phyloP scores from a whole-genome alignment of 2,113 vertebrate species.

The Scytalopus superciliaris region DNA sequence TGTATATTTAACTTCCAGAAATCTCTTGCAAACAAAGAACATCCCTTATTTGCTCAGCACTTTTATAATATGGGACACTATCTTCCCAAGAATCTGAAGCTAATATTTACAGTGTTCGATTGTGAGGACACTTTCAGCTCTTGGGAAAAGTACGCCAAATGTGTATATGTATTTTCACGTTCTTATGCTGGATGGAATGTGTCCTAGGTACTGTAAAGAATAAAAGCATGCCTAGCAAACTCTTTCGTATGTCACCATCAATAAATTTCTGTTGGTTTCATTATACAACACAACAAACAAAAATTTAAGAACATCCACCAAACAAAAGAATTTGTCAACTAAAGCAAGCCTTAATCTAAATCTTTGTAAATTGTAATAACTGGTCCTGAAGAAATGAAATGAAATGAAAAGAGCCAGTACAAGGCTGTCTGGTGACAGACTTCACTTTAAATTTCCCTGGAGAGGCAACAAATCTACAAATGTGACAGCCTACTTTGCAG shows the following conservation, averaged over 20 bases:
- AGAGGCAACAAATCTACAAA: neutral
- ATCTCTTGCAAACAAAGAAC: slow-evolving; percentile 33
- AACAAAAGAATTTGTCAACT: neutral
- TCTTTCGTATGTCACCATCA: neutral
- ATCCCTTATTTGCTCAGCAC: slow-evolving; percentile 22
- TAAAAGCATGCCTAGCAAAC: neutral
- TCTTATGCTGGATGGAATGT: neutral
- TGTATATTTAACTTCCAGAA: slow-evolving; percentile 20
- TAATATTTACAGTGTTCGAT: slow-evolving; percentile 46
- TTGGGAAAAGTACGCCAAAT: neutral
- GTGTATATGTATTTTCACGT: neutral
- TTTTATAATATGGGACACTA: slow-evolving; percentile 20
- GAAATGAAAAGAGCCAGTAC: neutral
- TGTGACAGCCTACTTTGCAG: neutral
- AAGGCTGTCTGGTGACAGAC: neutral
- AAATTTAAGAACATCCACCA: neutral
- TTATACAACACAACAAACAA: neutral
- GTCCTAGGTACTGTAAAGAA: neutral
- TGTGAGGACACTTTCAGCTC: slow-evolving; percentile 2
- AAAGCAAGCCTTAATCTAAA: neutral
- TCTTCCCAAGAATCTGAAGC: slow-evolving; percentile 25
- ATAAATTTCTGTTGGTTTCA: neutral
- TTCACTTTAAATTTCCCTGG: neutral
- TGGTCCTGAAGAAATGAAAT: neutral
- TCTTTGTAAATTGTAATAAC: neutral